These are phyloP conservation scores for Phalanger gymnotis DNA, from an alignment of 2,797 vertebrate species.

Conservation along the genomic window DNA sequence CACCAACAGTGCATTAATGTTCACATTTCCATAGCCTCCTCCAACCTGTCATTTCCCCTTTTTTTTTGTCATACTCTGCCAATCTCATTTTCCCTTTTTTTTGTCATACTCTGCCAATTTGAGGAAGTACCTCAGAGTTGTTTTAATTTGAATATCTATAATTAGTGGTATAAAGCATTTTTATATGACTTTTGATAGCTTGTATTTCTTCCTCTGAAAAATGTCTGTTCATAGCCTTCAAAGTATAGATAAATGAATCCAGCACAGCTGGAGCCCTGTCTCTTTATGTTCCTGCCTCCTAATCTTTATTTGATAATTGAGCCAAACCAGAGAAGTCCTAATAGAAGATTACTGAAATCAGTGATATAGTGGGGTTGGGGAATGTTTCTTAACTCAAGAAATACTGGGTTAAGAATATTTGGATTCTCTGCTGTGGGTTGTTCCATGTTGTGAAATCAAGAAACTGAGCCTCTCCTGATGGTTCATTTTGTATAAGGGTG, in stretches of 20 bases:
- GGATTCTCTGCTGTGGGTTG: not conserved
- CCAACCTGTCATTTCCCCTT: not conserved
- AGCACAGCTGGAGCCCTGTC: not conserved
- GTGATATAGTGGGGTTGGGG: not conserved
- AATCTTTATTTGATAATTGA: not conserved
- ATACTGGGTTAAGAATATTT: not conserved
- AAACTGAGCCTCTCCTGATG: not conserved
- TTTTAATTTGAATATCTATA: not conserved
- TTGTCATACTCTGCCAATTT: not conserved
- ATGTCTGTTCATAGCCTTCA: not conserved
- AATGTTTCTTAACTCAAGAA: not conserved
- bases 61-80: not conserved
- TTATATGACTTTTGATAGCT: not conserved
- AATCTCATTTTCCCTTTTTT: not conserved
- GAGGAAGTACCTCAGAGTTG: not conserved
- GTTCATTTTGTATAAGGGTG: not conserved
- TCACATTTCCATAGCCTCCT: not conserved
- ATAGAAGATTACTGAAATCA: not conserved
- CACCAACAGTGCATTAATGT: not conserved
- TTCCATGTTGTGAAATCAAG: not conserved
- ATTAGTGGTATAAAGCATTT: not conserved
- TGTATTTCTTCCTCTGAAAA: constrained; percentile 20
- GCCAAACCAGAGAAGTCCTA: not conserved
- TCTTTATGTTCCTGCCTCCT: not conserved
- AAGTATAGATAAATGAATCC: not conserved